Percentiles rank a stretch among this genome's conserved stretches.
phyloP scores from a whole-genome alignment of 1,140 invertebrate species.

The Drosophila murphyi region DNA sequence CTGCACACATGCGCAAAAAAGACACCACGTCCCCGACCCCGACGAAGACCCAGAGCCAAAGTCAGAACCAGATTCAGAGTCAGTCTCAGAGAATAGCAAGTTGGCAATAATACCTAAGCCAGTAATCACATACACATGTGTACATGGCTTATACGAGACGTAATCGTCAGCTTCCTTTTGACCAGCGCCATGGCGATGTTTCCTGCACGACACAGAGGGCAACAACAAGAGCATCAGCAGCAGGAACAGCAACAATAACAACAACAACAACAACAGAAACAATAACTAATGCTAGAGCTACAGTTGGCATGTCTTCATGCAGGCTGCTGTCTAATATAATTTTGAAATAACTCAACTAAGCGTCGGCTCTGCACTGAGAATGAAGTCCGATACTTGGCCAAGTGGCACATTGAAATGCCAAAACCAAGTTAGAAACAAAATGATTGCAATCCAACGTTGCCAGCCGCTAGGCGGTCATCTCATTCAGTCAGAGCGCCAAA shows the following conservation, averaged over 20 bases:
- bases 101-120: conserved; percentile 19
- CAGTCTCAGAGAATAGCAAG: conserved; percentile 6
- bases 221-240: conserved; percentile 21
- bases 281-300: too few species aligned
- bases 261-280: conserved; percentile 11
- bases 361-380: conserved; percentile 3
- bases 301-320: background rate
- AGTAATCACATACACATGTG: conserved; percentile 38
- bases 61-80: conserved; percentile 2
- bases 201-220: conserved; percentile 63
- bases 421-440: conserved; percentile 76
- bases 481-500: conserved; percentile 37
- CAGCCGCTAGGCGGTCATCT: conserved; percentile 29
- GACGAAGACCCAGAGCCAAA: conserved; percentile 14
- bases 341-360: conserved; percentile 79
- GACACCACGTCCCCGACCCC: background rate
- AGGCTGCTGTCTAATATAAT: conserved; percentile 72
- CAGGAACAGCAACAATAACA: conserved; percentile 7
- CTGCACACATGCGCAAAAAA: conserved; percentile 26
- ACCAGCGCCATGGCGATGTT: conserved; percentile 67
- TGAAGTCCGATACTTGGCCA: conserved; percentile 23
- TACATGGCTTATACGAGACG: conserved; percentile 52
- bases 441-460: conserved; percentile 52
- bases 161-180: conserved; percentile 79
- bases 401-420: conserved; percentile 74